Base-by-base conservation (phyloP, 2,888 invertebrate species). In the Lasius fuliginosus region DNA sequence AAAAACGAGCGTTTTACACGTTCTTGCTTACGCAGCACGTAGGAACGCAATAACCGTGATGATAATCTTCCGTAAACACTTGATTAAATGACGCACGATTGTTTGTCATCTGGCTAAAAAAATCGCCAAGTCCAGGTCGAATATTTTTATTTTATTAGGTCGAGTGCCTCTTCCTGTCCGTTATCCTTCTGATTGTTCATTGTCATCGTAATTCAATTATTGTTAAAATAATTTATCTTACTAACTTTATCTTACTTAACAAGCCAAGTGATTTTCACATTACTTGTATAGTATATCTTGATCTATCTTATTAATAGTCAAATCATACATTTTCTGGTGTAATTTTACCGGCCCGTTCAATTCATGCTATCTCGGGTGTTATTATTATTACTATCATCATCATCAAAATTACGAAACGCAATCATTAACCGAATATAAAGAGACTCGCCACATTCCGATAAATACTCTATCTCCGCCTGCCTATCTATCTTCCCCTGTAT, bases 1-100 rank as follows among this genome's bases (percentile, higher is more conserved):
- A 82, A 84, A 56, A 68, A 9, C 40, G 30, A 12, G 23, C 53
- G 82, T 84, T 82, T 73, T 82, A 84, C 71, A 58, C 56, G 36
- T 56, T 82, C 69, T 67, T 46, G 83, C 83, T 84, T 76, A 82
- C 83, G 73, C 76, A 79, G 88, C 84, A 71, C 58, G 12, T 49
- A 49, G 82, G 82, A 84, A 79, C 74, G 84, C 53, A 60, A 75
- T 30, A 42, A 60, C 73, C 64, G 18, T 53, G 82, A 84, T 83
- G 83, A 62, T 64, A 73, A 87, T 88, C 86, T 86, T 73, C 46
- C 5, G 84, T 75, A 84, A 88, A 88, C 84, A 84, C 68, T 86
- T 53, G 53, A 53, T 53, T 53, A 53, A 53, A 53, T 53, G 53
- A 53, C 53, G 53, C 53, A 53, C 79, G 85, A 84, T 76, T 84